phyloP scores from a whole-genome alignment of 2,888 invertebrate species.

The Zootermopsis nevadensis region DNA sequence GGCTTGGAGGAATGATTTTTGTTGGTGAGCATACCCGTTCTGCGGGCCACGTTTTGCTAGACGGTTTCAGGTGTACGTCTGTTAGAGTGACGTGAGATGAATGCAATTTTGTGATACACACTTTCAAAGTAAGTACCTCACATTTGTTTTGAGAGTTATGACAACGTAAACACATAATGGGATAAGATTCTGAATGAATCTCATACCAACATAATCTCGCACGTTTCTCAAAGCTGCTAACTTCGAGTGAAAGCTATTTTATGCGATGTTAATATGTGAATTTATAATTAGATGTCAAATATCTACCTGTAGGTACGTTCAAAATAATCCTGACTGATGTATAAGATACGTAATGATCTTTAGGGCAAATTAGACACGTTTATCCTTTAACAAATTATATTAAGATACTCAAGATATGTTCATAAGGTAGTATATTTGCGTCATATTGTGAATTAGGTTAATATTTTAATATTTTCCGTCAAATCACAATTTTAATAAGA shows the following conservation, averaged over 20 bases:
- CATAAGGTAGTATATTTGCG: no score
- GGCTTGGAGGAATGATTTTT: background rate
- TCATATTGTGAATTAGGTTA: no score
- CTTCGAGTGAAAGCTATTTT: background rate
- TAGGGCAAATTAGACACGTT: no score
- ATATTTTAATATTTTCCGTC: no score
- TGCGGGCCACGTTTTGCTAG: background rate
- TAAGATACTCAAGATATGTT: no score
- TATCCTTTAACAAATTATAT: no score
- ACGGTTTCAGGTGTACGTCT: background rate
- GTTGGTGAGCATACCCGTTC: background rate
- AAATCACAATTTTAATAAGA: no score
- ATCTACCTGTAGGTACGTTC: no score
- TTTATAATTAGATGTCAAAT: no score
- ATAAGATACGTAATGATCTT: no score
- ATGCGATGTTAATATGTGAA: background rate
- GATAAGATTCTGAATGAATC: background rate
- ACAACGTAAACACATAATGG: background rate
- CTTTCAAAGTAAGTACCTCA: background rate
- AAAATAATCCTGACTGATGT: no score
- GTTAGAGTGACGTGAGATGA: background rate
- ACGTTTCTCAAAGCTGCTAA: background rate
- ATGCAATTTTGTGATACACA: background rate
- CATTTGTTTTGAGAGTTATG: conserved; percentile 8
- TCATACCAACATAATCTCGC: background rate